A percentile compares a stretch with the other conserved stretches of the same genome.
phyloP scores from a whole-genome alignment of 2,113 vertebrate species.

The Odontophorus gujanensis region DNA sequence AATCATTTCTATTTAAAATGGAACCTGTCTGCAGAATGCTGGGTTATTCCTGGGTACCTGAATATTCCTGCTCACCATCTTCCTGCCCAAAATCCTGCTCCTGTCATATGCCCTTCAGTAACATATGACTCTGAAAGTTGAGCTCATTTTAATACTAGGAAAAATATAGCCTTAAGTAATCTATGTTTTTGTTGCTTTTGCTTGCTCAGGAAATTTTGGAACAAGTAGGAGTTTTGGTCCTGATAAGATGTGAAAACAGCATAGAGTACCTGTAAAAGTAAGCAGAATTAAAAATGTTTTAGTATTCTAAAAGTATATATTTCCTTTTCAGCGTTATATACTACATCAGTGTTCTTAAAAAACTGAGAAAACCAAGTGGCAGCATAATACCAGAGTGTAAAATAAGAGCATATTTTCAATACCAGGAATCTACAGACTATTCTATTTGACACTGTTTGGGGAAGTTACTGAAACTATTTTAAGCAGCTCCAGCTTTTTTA shows the following conservation, averaged over 20 bases:
- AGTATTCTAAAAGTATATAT: slow-evolving; percentile 37
- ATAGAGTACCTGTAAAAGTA: slow-evolving; percentile 24
- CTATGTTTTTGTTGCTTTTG: not conserved
- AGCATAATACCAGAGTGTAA: slow-evolving; percentile 60
- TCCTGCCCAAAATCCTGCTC: not conserved
- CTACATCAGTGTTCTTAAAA: slow-evolving; percentile 46
- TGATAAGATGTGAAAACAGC: slow-evolving; percentile 46
- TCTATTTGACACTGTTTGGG: slow-evolving; percentile 45
- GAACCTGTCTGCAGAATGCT: not conserved
- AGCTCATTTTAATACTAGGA: not conserved
- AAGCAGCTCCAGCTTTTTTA: slow-evolving; percentile 70
- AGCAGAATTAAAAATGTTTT: slow-evolving; percentile 40
- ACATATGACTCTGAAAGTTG: not conserved
- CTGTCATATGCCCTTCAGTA: not conserved
- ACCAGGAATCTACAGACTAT: slow-evolving; percentile 53
- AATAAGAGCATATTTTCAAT: slow-evolving; percentile 68
- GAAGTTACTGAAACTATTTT: slow-evolving; percentile 67
- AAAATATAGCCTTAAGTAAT: not conserved
- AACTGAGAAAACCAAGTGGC: slow-evolving; percentile 10
- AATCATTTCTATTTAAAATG: not conserved
- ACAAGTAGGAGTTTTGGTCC: not conserved
- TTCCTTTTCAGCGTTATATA: slow-evolving; percentile 58
- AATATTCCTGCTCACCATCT: not conserved
- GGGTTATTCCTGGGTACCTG: not conserved
- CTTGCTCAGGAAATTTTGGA: not conserved